These are phyloP conservation scores for Triplophysa dalaica DNA, from an alignment of 2,113 vertebrate species.

Conservation along the genomic window DNA sequence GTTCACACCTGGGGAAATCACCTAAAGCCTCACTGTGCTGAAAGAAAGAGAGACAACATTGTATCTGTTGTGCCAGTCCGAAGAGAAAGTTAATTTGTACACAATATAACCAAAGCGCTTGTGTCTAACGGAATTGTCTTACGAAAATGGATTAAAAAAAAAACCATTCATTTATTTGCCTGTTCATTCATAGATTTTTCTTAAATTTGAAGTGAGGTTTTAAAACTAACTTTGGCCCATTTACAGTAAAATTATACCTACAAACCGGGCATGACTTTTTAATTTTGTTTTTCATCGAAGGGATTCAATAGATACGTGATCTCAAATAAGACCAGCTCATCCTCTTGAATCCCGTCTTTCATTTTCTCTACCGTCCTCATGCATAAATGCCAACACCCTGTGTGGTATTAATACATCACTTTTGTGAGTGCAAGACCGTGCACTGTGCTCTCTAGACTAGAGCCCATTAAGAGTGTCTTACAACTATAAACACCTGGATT, in stretches of 20 bases:
- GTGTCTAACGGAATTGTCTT: too few relatives aligned
- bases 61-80: neutral
- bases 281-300: neutral
- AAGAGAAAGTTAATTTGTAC: conserved; percentile 64
- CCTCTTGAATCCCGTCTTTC: conserved; percentile 34
- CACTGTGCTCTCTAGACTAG: conserved; percentile 47
- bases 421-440: conserved; percentile 43
- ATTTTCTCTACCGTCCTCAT: conserved; percentile 40
- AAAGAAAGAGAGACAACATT: conserved; percentile 53
- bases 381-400: conserved; percentile 49
- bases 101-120: conserved; percentile 32
- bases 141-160: neutral
- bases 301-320: neutral
- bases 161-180: neutral
- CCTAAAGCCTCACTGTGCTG: neutral
- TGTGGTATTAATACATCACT: conserved; percentile 44
- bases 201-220: neutral
- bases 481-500: conserved; percentile 65
- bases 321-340: conserved; percentile 15
- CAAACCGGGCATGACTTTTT: neutral
- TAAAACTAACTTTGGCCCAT: neutral
- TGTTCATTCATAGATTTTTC: too few relatives aligned
- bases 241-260: neutral
- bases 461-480: conserved; percentile 61
- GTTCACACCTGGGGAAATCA: conserved; percentile 41